Evolutionary conservation across 2,113 vertebrate genomes (phyloP), one percentile per base, ranked within the genome.

Genomic region (Podarcis cretensis): DNA sequence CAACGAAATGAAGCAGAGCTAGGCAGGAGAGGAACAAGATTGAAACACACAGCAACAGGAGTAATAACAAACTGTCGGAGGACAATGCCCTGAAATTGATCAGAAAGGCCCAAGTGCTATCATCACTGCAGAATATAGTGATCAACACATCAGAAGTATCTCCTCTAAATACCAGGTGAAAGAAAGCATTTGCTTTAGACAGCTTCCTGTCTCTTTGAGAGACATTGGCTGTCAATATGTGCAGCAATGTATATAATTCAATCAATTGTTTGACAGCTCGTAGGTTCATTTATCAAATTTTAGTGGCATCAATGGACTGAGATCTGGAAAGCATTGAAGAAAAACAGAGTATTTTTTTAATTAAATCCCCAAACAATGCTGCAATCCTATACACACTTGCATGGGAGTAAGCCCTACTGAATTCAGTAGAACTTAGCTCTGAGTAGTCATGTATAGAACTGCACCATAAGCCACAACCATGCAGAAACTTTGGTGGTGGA

Each of bases 1-100:
- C 65, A 27, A 85, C 8, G 79, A 91, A 91, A 86, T 81, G 37
- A 89, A 81, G 21, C 73, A 82, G 79, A 83, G 23, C 5, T 74
- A 91, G 63, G 75, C 21, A 35, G 5, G 10, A 35, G 30, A 27
- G 23, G 32, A 14, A 69, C 54, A 89, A 76, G 35, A 48, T 23
- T 63, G 57, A 75, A 30, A 63, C 40, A 20, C 75, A 43, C 35
- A 66, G 78, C 43, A 87, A n/a, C 75, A 87, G 86, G 73, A 48
- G 78, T 3, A 1, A 2, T 75, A 48, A 57, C 69, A 85, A 86
- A 43, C 68, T 9, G 3, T 82, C 76, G 74, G 69, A 57, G 32
- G 10, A 3, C 48, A 90, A 78, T 40, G 43, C 2, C 6, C 13
- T 35, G 63, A 87, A 90, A 89, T 84, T n/a, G 73, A 82, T 37